phyloP scores from a whole-genome alignment of 2,113 vertebrate genomes.

The Silurus asotus region DNA sequence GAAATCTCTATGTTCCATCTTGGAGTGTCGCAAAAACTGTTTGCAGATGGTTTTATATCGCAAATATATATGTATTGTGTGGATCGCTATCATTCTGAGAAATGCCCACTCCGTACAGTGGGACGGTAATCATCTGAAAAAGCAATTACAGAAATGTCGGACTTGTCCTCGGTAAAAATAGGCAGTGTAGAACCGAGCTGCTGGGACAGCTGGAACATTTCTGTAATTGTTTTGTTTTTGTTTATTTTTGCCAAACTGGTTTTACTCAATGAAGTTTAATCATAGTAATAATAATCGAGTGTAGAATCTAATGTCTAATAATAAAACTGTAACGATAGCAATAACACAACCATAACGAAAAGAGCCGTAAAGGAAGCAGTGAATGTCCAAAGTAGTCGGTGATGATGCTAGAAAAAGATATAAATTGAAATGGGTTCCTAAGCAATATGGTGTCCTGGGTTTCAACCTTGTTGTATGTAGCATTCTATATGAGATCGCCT shows the following conservation, averaged over 20 bases:
- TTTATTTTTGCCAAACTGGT: background rate
- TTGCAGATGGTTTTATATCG: background rate
- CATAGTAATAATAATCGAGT: background rate
- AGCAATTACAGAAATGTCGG: constrained; percentile 22
- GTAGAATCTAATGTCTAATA: background rate
- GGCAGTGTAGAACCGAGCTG: background rate
- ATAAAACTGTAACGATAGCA: background rate
- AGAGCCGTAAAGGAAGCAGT: background rate
- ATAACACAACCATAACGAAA: background rate
- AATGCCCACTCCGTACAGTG: background rate
- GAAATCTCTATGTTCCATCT: background rate
- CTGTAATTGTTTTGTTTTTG: background rate
- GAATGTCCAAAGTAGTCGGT: no score
- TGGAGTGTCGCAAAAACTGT: background rate
- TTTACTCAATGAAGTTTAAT: background rate
- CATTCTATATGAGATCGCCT: background rate
- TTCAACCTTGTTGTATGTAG: background rate
- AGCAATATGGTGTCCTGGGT: background rate
- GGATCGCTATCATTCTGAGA: constrained; percentile 2
- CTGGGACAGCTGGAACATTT: constrained; percentile 13
- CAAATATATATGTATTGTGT: no score
- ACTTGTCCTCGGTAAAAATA: background rate
- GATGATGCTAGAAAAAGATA: background rate
- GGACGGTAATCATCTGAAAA: background rate
- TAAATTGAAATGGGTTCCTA: background rate